Evolutionary conservation across 2,797 vertebrate species (phyloP).

Genomic region (Manis crassicaudata): DNA sequence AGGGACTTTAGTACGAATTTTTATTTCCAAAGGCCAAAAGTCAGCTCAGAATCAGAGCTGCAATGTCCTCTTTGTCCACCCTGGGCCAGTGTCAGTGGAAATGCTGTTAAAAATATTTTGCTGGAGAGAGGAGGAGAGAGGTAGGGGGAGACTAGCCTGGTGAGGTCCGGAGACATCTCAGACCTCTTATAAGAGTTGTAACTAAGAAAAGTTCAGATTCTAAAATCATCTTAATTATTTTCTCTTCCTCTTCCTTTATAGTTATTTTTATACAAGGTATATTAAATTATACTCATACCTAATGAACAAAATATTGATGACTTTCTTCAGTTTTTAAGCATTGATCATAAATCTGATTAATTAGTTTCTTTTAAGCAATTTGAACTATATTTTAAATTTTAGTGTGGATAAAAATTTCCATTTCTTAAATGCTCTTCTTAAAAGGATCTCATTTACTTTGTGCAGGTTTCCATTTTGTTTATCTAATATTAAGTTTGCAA

Average conservation of each 20-base stretch:
- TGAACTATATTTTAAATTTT: conserved; percentile 5
- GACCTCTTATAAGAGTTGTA: background rate
- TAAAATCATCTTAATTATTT: background rate
- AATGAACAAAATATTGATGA: background rate
- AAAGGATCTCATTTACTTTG: background rate
- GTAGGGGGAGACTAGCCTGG: background rate
- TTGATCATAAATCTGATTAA: conserved; percentile 18
- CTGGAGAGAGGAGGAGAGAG: background rate
- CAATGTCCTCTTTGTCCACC: conserved; percentile 7
- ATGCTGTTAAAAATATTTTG: conserved; percentile 20
- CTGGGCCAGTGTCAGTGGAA: background rate
- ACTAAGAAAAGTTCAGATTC: background rate
- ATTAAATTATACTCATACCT: conserved; percentile 31
- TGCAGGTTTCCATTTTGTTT: conserved; percentile 8
- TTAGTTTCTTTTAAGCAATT: background rate
- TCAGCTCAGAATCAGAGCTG: background rate
- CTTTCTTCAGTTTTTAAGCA: conserved; percentile 18
- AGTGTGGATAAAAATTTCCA: background rate
- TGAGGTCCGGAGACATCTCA: background rate
- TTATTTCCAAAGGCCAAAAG: conserved; percentile 8
- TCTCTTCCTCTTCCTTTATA: background rate
- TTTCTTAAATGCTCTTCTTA: background rate
- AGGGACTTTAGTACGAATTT: background rate
- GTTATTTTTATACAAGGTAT: background rate
- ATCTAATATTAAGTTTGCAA: background rate